Evolutionary conservation across 2,113 vertebrate species (phyloP).

Genomic region (Xiphias gladius): DNA sequence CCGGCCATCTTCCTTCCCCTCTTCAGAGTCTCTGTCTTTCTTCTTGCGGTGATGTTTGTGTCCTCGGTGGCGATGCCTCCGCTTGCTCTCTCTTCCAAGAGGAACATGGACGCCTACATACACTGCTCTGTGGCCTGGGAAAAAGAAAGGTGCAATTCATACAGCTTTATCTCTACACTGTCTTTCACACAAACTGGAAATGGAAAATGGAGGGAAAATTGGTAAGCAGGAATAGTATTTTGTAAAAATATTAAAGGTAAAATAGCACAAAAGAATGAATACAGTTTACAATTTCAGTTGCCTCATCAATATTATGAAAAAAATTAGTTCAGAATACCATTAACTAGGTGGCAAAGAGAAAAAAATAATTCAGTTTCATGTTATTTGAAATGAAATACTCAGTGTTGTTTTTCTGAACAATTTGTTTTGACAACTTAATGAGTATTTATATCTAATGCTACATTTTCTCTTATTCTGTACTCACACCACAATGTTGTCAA

Average conservation of each 20-base stretch:
- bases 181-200: not conserved
- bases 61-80: constrained; percentile 91
- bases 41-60: constrained; percentile 91
- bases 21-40: constrained; percentile 87
- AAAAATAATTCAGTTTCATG: too few relatives aligned
- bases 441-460: too few relatives aligned
- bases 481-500: too few relatives aligned
- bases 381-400: too few relatives aligned
- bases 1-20: constrained; percentile 90
- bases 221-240: not conserved
- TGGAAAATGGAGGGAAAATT: not conserved
- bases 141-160: constrained; percentile 12
- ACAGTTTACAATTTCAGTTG: not conserved
- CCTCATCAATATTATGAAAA: not conserved
- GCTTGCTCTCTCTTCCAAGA: constrained; percentile 88
- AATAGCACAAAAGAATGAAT: not conserved
- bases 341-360: not conserved
- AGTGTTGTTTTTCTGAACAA: too few relatives aligned
- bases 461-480: too few relatives aligned
- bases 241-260: not conserved
- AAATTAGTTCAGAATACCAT: not conserved
- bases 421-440: too few relatives aligned
- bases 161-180: not conserved
- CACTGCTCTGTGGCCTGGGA: constrained; percentile 93
- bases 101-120: constrained; percentile 96